Evolutionary conservation across 2,888 invertebrate species (phyloP).

Genomic region (Podabrus alpinus): DNA sequence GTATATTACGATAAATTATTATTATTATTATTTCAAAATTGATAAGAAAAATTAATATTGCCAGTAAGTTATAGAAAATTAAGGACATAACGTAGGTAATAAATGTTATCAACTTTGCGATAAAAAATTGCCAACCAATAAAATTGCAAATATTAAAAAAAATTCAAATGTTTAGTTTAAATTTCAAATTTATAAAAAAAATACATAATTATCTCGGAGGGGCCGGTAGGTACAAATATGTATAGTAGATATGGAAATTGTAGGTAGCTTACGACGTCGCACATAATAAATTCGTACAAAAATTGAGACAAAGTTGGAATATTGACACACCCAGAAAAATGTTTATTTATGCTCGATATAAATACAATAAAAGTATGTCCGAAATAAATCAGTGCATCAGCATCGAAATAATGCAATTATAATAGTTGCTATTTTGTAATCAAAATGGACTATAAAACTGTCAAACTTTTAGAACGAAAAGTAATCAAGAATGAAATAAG

Average conservation of each 20-base stretch:
- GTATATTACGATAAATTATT: conserved; percentile 14
- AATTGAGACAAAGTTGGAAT: no score
- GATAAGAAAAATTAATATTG: neutral
- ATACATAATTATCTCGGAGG: no score
- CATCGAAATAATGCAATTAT: neutral
- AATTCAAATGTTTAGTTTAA: neutral
- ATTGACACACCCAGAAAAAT: no score
- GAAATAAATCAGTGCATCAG: neutral
- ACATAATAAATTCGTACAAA: no score
- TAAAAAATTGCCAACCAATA: neutral
- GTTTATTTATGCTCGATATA: no score
- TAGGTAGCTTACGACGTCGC: no score
- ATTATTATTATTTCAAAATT: conserved; percentile 13
- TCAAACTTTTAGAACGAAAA: neutral
- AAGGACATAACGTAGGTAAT: neutral
- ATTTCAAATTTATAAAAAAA: neutral
- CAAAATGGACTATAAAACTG: neutral
- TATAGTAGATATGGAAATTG: no score
- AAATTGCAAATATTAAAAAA: neutral
- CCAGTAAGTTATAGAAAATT: neutral
- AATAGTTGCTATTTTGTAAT: neutral
- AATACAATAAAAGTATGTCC: no score
- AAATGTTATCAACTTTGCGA: neutral
- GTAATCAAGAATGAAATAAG: neutral
- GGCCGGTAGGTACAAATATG: no score